Base-by-base conservation (phyloP, 1,140 invertebrate genomes). In the Drosophila ohnishii region DNA sequence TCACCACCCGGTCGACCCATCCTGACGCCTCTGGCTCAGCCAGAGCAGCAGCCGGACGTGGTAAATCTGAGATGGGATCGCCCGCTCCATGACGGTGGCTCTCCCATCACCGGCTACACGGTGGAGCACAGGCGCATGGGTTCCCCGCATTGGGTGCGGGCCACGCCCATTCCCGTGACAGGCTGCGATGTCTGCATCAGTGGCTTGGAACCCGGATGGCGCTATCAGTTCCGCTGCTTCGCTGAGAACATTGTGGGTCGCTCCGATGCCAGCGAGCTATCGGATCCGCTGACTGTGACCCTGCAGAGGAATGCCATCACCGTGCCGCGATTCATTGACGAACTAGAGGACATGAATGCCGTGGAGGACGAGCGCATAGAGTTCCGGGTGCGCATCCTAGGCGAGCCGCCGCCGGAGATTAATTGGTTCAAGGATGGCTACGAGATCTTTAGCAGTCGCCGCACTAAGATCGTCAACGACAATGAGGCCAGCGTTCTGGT, bases 341-440 rank as follows among this genome's bases (percentile, higher is more conserved):
- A 95, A 47, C 92, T 96, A 14, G 90, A 93, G 56, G 95, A 97
- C 75, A 93, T 93, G 1, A 92, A 93, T 2, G 94, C 94, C 3
- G 92, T 96, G 8, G 96, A 97, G 92, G 96, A 97, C 77, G 96
- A 97, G 74, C 95, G 96, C 93, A 95, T 95, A 5, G 96, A 97
- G 87, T 97, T 98, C 80, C 94, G 94, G 39, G 97, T 97, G 1
- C 94, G 95, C 69, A 96, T 97, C 65, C 92, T 94, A 11, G 98
- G 98, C 2, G 94, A 94, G 32, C 98, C 98, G 0, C 91, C 94
- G 7, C 97, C 98, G 3, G 96, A 96, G 78, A 94, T 99, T 25
- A 95, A 95, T n/a, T 99, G 98, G 98, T 98, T 96, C 92, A 97
- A 97, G 91, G 96, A 97, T 90, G 96, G 95, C 35, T 96, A 96